Evolutionary conservation across 2,797 vertebrate species (phyloP).

Genomic region (Sandelia bainsii): DNA sequence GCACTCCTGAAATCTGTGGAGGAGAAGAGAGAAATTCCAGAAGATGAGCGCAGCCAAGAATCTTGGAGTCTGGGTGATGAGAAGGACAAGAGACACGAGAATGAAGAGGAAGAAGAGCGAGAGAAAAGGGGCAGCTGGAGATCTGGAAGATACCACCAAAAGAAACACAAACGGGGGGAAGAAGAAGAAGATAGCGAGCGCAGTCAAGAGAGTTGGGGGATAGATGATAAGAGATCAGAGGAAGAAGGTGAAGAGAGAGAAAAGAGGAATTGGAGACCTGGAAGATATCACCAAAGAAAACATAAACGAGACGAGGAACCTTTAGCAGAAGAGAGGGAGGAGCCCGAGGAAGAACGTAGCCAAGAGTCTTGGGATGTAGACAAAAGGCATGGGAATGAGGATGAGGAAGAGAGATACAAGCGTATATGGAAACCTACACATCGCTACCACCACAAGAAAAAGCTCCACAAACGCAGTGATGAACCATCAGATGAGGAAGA

Average conservation of each 20-base stretch:
- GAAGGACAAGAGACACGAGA: conserved; percentile 64
- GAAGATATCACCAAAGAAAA: conserved; percentile 76
- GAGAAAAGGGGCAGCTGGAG: conserved; percentile 70
- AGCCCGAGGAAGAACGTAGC: conserved; percentile 73
- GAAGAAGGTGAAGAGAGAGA: conserved; percentile 71
- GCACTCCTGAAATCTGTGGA: conserved; percentile 70
- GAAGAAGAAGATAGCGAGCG: conserved; percentile 68
- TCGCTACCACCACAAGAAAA: conserved; percentile 77
- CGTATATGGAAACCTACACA: conserved; percentile 76
- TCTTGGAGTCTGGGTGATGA: conserved; percentile 77
- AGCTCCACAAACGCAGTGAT: conserved; percentile 64
- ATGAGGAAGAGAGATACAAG: conserved; percentile 71
- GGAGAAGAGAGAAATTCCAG: conserved; percentile 70
- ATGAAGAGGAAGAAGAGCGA: conserved; percentile 48
- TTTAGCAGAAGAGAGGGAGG: conserved; percentile 69
- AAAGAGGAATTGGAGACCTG: conserved; percentile 75
- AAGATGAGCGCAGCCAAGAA: conserved; percentile 81
- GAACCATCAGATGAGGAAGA: conserved; percentile 56
- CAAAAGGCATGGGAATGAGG: conserved; percentile 51
- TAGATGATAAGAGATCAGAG: conserved; percentile 56
- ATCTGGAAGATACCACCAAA: conserved; percentile 69
- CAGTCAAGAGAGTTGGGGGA: conserved; percentile 75
- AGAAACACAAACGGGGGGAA: conserved; percentile 66
- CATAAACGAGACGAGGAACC: conserved; percentile 73
- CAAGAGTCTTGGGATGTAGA: conserved; percentile 76